phyloP scores from a whole-genome alignment of 2,797 vertebrate genomes.

The Glossophaga mutica region DNA sequence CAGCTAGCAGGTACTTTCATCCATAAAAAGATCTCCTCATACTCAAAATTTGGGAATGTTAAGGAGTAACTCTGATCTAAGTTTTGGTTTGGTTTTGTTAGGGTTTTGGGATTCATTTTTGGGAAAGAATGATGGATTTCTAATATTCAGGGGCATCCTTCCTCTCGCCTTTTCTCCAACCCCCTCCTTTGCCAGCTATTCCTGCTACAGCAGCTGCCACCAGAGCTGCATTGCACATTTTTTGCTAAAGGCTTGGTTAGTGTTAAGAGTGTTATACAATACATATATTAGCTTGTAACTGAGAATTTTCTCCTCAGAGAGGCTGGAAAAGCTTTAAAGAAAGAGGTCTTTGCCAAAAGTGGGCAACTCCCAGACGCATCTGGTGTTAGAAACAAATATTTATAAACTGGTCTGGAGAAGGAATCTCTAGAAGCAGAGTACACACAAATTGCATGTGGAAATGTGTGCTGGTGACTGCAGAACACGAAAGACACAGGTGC shows the following conservation, averaged over 20 bases:
- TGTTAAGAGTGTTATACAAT: neutral
- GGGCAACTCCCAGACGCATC: neutral
- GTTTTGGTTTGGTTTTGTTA: neutral
- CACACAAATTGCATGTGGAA: neutral
- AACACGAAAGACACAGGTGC: neutral
- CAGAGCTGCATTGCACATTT: neutral
- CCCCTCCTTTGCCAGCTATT: neutral
- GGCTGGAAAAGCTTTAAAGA: neutral
- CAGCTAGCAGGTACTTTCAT: neutral
- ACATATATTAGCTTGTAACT: neutral
- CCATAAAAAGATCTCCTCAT: neutral
- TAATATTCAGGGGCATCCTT: neutral
- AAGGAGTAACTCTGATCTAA: neutral
- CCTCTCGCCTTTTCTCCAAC: neutral
- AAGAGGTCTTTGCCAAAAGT: neutral
- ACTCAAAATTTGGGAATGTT: neutral
- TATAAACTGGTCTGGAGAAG: neutral
- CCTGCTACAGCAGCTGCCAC: neutral
- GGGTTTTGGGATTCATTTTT: neutral
- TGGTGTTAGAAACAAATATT: neutral
- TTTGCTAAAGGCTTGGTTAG: neutral
- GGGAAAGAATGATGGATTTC: neutral
- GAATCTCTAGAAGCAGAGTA: neutral
- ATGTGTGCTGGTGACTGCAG: neutral
- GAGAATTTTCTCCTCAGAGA: conserved; percentile 13